Conservation (phyloP, 1,140 invertebrate genomes). For the Trichonephila clavata region DNA sequence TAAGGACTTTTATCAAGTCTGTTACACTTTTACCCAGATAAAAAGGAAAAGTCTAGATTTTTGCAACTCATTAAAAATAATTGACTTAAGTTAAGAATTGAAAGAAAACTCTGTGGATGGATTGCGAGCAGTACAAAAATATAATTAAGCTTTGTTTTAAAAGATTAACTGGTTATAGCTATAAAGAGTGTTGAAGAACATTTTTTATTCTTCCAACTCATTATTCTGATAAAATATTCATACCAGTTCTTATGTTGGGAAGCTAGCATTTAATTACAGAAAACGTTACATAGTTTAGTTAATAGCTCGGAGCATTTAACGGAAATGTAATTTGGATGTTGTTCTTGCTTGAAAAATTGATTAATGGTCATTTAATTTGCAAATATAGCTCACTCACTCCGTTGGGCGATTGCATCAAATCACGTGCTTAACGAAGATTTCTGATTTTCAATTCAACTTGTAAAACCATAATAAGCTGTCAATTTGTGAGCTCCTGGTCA, state of each 20-base stretch:
- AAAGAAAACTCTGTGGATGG: slow-evolving; percentile 34
- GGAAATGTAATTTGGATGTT: slow-evolving; percentile 27
- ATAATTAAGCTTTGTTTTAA: slow-evolving; percentile 50
- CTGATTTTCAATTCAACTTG: too few species aligned
- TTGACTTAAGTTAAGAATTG: slow-evolving; percentile 64
- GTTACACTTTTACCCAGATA: not conserved
- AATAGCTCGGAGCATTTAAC: not conserved
- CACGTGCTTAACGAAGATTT: too few species aligned
- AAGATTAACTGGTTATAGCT: slow-evolving; percentile 29
- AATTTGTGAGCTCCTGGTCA: too few species aligned
- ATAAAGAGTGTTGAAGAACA: not conserved
- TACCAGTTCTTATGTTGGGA: not conserved
- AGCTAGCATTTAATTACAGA: not conserved
- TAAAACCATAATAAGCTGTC: too few species aligned
- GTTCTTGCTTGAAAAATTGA: not conserved
- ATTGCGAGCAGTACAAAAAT: not conserved
- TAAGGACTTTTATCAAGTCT: slow-evolving; percentile 39
- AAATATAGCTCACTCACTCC: not conserved
- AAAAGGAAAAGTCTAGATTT: slow-evolving; percentile 43
- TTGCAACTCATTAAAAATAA: slow-evolving; percentile 69
- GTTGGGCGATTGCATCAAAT: not conserved
- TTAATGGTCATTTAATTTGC: slow-evolving; percentile 12
- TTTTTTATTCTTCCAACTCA: not conserved
- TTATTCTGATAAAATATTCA: slow-evolving; percentile 29
- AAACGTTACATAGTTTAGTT: not conserved